Base-by-base conservation (phyloP, 2,797 vertebrate species). In the Chrosomus eos region DNA sequence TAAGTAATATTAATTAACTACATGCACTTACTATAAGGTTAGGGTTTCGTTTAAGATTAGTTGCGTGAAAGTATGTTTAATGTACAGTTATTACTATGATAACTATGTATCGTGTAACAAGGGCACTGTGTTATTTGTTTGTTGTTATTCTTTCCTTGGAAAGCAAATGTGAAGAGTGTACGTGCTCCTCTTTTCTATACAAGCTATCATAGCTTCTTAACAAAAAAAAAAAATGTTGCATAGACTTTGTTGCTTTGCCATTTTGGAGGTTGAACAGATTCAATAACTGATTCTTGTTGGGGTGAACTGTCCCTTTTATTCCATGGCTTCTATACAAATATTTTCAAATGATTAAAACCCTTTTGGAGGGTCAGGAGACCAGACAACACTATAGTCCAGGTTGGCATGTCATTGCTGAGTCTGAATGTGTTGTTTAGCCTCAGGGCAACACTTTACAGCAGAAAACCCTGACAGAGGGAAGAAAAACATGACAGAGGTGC, bases 401-500 rank as follows among this genome's bases (percentile, higher is more conserved):
- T 64, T 48, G 36, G 28, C 67, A 10, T 72, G 55, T 18, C 75
- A 60, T 21, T n/a, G 28, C 38, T 38, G 51, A 16, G 66, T 40
- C 66, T 78, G 55, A 72, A 64, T 79, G 26, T 84, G 53, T 78
- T 78, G 36, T 84, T 70, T 38, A n/a, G 38, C 83, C 83, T 79
- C 67, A 72, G 83, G 83, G 40, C 75, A 79, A 64, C 16, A 62
- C 14, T 48, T 26, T 72, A 33, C 79, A 55, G 79, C 45, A 51
- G 31, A n/a, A 53, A 53, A 40, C 23, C 48, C 45, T 55, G 79
- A 62, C 53, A 75, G 26, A 64, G 55, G 51, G 48, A 72, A 70
- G 74, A 71, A 60, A 77, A 84, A 72, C 83, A 79, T 79, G 75
- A 62, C 83, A 62, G 53, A 80, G 67, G 64, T 40, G 36, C n/a